Conservation (phyloP, 2,113 vertebrate genomes). For the Platysteira castanea region DNA sequence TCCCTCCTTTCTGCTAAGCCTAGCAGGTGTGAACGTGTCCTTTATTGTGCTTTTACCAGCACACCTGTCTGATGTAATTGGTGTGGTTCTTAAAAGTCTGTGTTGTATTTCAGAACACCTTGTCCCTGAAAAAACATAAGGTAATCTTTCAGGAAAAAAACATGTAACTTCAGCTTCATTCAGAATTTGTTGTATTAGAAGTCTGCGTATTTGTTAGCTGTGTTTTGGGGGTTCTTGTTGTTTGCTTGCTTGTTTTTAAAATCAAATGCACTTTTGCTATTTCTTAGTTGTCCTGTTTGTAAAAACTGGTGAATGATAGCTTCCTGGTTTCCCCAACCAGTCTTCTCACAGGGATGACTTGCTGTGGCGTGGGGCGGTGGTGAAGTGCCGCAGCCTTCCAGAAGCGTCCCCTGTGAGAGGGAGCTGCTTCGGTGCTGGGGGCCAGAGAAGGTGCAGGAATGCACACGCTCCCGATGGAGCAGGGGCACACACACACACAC, state of each 20-base stretch:
- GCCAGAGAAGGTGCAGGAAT: too few relatives aligned
- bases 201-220: background rate
- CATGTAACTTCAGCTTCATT: background rate
- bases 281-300: background rate
- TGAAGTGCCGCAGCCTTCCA: too few relatives aligned
- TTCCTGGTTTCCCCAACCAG: background rate
- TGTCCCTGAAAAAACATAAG: background rate
- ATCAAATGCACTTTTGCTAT: background rate
- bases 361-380: too few relatives aligned
- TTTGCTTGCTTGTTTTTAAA: background rate
- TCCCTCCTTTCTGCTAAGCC: too few relatives aligned
- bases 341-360: background rate
- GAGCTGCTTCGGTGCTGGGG: too few relatives aligned
- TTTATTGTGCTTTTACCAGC: too few relatives aligned
- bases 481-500: too few relatives aligned
- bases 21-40: too few relatives aligned
- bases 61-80: background rate
- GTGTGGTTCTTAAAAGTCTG: background rate
- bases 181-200: background rate
- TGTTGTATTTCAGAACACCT: background rate
- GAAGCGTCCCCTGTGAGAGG: too few relatives aligned
- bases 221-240: background rate
- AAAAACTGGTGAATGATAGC: background rate
- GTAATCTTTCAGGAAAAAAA: background rate
- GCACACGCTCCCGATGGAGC: too few relatives aligned